phyloP scores from a whole-genome alignment of 2,888 invertebrate genomes.

The Leucania comma region DNA sequence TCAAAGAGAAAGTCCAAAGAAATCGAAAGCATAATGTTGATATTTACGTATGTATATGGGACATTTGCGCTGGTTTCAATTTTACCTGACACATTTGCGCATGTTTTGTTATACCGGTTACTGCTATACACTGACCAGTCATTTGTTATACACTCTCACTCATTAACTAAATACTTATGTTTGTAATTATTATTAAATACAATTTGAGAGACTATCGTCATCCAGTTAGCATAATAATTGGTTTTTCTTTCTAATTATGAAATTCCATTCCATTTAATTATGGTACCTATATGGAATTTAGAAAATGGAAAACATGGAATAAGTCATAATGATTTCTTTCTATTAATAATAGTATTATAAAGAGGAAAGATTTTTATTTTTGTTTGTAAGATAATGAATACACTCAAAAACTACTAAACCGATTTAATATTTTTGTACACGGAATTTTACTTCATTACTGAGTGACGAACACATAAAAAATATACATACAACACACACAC shows the following conservation, averaged over 20 bases:
- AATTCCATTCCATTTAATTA: neutral
- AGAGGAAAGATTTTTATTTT: too few species aligned
- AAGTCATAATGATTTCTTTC: neutral
- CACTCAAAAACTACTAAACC: too few species aligned
- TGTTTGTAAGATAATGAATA: too few species aligned
- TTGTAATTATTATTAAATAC: neutral
- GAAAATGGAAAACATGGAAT: neutral
- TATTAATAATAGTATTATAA: too few species aligned
- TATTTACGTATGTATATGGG: slow-evolving; percentile 58
- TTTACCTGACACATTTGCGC: slow-evolving; percentile 33
- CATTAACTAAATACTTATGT: neutral
- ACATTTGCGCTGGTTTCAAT: slow-evolving; percentile 39
- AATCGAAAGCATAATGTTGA: slow-evolving; percentile 64
- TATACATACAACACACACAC: too few species aligned
- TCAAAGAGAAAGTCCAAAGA: slow-evolving; percentile 71
- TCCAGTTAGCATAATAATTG: neutral
- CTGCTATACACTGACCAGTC: neutral
- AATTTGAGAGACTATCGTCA: slow-evolving; percentile 20
- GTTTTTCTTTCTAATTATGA: too few species aligned
- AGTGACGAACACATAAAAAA: too few species aligned
- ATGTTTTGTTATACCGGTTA: slow-evolving; percentile 7
- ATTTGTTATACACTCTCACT: neutral
- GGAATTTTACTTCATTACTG: too few species aligned
- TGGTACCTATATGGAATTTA: neutral
- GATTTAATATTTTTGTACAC: too few species aligned